Conservation (phyloP, 2,113 vertebrate species). For the Dissostichus mawsoni region DNA sequence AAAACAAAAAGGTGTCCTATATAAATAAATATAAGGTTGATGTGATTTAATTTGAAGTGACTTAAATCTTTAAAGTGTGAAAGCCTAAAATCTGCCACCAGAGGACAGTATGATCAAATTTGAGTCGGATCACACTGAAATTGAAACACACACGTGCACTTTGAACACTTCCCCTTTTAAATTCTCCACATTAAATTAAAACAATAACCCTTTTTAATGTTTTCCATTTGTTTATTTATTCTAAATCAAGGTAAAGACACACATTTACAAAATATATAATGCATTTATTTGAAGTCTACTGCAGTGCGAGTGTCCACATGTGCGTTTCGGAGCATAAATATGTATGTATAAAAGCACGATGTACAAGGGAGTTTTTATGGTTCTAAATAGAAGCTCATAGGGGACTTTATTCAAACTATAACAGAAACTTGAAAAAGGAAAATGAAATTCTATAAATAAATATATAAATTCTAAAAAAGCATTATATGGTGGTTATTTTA, state of each 20-base stretch:
- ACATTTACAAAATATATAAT: constrained; percentile 61
- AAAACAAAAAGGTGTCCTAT: neutral
- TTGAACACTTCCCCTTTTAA: neutral
- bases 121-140: neutral
- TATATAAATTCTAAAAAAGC: no score
- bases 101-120: constrained; percentile 35
- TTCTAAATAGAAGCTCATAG: neutral
- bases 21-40: neutral
- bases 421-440: no score
- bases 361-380: constrained; percentile 19
- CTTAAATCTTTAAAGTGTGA: neutral
- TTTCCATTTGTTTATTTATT: constrained; percentile 46
- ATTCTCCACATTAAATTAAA: neutral
- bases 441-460: no score
- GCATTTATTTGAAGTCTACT: constrained; percentile 37
- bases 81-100: constrained; percentile 14
- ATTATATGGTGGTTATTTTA: no score
- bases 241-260: constrained; percentile 28
- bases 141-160: neutral
- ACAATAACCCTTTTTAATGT: neutral
- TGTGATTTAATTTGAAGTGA: neutral
- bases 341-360: constrained; percentile 6
- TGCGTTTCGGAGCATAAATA: constrained; percentile 44
- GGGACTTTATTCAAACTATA: no score
- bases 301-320: constrained; percentile 5